Conservation (phyloP, 37 sponge, comb jelly and placozoan species). For the Chondrilla cf. caribensis region DNA sequence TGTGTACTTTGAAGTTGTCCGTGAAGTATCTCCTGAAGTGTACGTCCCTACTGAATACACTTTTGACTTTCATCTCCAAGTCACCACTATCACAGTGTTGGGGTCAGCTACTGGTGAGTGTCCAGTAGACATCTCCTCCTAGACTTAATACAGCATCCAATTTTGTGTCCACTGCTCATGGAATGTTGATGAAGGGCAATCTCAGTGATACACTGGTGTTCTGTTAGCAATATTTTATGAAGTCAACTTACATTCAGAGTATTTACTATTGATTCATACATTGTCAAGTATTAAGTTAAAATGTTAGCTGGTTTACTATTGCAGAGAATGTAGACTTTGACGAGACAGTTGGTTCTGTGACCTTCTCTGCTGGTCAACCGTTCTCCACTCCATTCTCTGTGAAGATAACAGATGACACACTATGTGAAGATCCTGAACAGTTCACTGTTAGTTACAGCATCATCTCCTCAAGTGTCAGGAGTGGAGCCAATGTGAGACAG, state of each 20-base stretch:
- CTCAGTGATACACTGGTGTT: no score
- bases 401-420: neutral
- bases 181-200: no score
- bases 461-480: neutral
- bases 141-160: no score
- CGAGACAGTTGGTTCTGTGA: neutral
- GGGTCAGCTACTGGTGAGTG: no score
- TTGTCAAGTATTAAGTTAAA: no score
- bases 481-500: neutral
- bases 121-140: no score
- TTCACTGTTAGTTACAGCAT: neutral
- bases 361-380: neutral
- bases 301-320: neutral
- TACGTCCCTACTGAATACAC: neutral
- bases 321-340: neutral
- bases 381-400: neutral
- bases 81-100: no score
- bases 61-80: neutral
- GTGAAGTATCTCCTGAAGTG: neutral
- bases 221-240: no score
- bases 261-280: no score
- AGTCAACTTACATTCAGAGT: no score
- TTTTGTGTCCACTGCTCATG: no score
- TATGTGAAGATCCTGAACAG: neutral
- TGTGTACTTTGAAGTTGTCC: neutral